Base-by-base conservation (phyloP, 2,113 vertebrate genomes). In the Dinomys branickii region DNA sequence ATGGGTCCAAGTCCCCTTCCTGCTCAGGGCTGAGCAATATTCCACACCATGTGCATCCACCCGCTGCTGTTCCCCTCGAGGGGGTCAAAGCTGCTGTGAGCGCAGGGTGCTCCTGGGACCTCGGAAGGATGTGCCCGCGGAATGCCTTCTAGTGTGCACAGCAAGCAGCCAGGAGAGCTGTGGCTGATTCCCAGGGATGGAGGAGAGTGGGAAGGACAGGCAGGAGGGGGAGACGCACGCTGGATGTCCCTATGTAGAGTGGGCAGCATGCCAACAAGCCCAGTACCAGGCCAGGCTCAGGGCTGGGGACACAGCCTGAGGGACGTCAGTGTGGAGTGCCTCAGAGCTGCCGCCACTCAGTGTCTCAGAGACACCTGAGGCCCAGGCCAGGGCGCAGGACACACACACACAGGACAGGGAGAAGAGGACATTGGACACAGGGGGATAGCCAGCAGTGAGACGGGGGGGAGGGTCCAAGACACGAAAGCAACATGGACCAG, bases 61-160 rank as follows among this genome's bases (percentile, higher is more conserved):
- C 38, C 19, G 2, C 71, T 26, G 26, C 44, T 50, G 44, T 30
- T 16, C 44, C 75, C 44, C 5, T 47, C 12, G 6, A 4, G 24
- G 73, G 13, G 47, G 63, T 26, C 1, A 14, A 6, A 0, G 1
- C 41, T 14, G 41, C 50, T 16, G 20, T 28, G 35, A 58, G 19
- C 19, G 0, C 0, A 22, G 44, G 73, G 22, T 77, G 73, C 41
- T 77, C 73, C 24, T 26, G 41, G 35, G 22, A 77, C 19, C 4
- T 4, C 10, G 3, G 22, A 26, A 65, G 65, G 33, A 9, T 13
- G 0, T 2, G 26, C 28, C 44, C 6, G 6, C 7, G 1, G 58
- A 22, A 13, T 5, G 11, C 71, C 71, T 41, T 26, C 22, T 41
- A 44, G 71, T 1, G 20, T 2, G 22, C 22, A 13, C 10, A 0